Evolutionary conservation across 2,888 invertebrate genomes (phyloP), one percentile per base, ranked within the genome.

Genomic region (Odontocerum albicorne): DNA sequence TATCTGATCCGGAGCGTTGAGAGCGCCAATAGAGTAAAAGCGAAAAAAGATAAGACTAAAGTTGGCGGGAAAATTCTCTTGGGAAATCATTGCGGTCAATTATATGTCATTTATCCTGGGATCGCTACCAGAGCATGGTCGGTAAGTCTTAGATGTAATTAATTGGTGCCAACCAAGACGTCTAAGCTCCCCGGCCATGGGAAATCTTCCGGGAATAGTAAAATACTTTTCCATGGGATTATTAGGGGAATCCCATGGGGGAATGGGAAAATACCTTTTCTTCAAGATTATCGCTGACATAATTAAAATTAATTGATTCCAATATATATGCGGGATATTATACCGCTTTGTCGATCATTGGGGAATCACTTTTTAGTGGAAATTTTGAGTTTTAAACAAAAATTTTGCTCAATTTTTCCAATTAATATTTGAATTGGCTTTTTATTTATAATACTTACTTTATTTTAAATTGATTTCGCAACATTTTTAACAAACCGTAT

Each of bases 41-140:
- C 4, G 27, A 27, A 10, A 27, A 10, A 27, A 27, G 27, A 27
- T 7, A 27, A 27, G 10, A 27, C 6, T 27, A 27, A 27, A 27
- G 27, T 27, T 27, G 27, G 27, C 27, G 27, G 27, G 27, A 27
- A 27, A 27, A 17, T 4, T 36, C 58, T 49, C 19, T 20, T 15
- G 55, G 61, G 61, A 61, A 61, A 61, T 61, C 61, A 59, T 54
- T 49, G 56, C 47, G 56, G 58, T 59, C 61, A 61, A 61, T 61
- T 61, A 61, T 61, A 56, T 60, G 53, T 53, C 60, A 57, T 58
- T 58, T 60, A 57, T 60, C 57, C 60, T 16, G 19, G 17, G 49
- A 49, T 49, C 51, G 35, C 38, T 35, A 20, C 35, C 43, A 50
- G 53, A 58, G 49, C 46, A 42, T 46, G 42, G 44, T 22, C 53